phyloP scores from a whole-genome alignment of 2,113 vertebrate species.

The Lepus europaeus region DNA sequence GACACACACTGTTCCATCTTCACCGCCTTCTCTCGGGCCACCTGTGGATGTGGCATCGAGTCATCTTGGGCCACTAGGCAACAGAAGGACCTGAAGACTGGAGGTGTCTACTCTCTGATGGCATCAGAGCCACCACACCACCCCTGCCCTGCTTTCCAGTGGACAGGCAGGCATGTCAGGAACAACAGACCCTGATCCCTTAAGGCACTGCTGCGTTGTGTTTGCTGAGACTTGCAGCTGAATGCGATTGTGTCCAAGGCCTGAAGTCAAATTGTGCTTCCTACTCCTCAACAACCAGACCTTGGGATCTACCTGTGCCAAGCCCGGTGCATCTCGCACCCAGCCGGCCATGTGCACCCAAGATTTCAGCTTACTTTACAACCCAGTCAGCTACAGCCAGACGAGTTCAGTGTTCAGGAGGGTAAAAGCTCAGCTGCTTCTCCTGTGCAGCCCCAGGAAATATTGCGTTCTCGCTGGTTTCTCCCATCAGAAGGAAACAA shows the following conservation, averaged over 20 bases:
- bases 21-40: not conserved
- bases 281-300: not conserved
- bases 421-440: not conserved
- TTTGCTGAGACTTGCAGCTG: not conserved
- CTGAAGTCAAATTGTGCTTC: not conserved
- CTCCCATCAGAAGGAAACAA: not conserved
- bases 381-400: not conserved
- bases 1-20: not conserved
- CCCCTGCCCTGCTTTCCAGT: not conserved
- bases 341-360: not conserved
- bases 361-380: not conserved
- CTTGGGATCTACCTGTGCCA: too few relatives aligned
- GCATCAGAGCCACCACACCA: not conserved
- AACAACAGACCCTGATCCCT: not conserved
- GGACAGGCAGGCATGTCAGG: not conserved
- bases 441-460: not conserved
- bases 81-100: not conserved
- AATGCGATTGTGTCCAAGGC: not conserved
- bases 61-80: not conserved
- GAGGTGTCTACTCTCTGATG: not conserved
- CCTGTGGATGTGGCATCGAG: fast-evolving
- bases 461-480: not conserved
- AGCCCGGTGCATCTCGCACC: too few relatives aligned
- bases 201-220: not conserved
- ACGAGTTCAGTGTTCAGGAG: too few relatives aligned